Conservation (phyloP, 1,140 invertebrate genomes). For the Proales similis region DNA sequence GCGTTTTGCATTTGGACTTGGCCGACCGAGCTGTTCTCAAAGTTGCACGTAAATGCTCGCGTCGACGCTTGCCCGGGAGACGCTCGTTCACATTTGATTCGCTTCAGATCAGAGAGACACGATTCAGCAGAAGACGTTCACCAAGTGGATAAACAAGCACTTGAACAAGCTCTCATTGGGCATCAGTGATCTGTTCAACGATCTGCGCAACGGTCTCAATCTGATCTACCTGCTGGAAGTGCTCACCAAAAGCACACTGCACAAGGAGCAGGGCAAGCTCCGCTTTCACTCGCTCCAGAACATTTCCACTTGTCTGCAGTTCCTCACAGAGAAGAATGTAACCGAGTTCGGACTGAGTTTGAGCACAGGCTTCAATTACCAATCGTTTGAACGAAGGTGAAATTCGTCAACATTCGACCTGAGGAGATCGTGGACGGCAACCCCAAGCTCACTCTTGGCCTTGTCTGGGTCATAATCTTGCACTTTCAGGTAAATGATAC, state of each 20-base stretch:
- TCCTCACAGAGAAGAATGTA: constrained; percentile 14
- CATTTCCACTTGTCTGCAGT: constrained; percentile 30
- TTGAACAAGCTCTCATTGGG: constrained; percentile 77
- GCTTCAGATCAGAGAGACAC: constrained; percentile 90
- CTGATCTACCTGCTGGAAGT: constrained; percentile 22
- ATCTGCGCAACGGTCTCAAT: constrained; percentile 36
- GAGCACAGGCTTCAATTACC: no score
- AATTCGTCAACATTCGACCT: constrained; percentile 89
- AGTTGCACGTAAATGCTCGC: constrained; percentile 47
- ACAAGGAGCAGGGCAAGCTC: no score
- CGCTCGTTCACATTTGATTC: no score
- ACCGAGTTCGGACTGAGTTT: no score
- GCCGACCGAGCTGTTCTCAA: constrained; percentile 51
- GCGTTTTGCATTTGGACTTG: constrained; percentile 73
- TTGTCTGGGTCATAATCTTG: constrained; percentile 98
- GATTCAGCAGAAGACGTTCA: constrained; percentile 99
- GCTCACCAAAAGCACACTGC: constrained; percentile 7
- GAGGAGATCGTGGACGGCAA: constrained; percentile 99
- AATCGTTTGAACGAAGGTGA: no score
- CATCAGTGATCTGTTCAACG: constrained; percentile 31
- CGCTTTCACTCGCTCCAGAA: constrained; percentile 33
- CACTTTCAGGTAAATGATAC: constrained; percentile 40
- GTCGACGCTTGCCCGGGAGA: neutral
- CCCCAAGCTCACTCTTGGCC: constrained; percentile 90
- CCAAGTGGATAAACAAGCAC: constrained; percentile 99